Percentiles rank a stretch among this genome's conserved stretches.
phyloP scores from a whole-genome alignment of 1,140 invertebrate genomes.

The Laupala kohalensis region DNA sequence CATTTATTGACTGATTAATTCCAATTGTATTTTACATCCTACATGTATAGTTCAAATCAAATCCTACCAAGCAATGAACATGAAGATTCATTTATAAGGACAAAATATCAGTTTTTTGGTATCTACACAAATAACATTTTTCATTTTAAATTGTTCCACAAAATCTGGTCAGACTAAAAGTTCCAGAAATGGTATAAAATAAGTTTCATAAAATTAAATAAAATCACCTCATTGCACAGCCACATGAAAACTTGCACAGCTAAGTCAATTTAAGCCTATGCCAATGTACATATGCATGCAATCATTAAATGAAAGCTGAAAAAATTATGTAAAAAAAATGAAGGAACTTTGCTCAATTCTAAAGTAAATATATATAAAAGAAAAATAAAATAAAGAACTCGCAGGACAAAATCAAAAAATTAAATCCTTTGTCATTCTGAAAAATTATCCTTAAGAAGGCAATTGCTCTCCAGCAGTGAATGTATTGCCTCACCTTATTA shows the following conservation, averaged over 20 bases:
- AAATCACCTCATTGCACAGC: neutral
- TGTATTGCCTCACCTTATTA: conserved; percentile 14
- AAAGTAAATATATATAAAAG: neutral
- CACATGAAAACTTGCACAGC: neutral
- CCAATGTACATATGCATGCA: neutral
- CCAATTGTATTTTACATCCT: neutral
- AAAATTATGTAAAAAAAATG: neutral
- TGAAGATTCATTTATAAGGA: neutral
- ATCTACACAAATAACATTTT: neutral
- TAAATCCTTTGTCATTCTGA: neutral
- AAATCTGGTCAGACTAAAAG: neutral
- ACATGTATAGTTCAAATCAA: neutral
- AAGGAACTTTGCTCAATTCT: neutral
- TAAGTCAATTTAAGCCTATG: neutral
- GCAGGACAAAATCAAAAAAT: neutral
- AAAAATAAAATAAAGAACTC: neutral
- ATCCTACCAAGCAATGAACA: neutral
- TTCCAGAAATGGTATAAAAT: neutral
- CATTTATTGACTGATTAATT: neutral
- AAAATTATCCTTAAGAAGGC: neutral
- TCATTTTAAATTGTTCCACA: neutral
- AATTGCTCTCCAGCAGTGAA: neutral
- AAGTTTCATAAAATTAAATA: neutral
- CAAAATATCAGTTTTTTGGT: neutral
- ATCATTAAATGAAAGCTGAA: neutral